Percentiles rank a stretch among this genome's conserved stretches.
These are phyloP conservation scores for Erebia palarica DNA, from an alignment of 2,888 invertebrate genomes.

Conservation along the genomic window DNA sequence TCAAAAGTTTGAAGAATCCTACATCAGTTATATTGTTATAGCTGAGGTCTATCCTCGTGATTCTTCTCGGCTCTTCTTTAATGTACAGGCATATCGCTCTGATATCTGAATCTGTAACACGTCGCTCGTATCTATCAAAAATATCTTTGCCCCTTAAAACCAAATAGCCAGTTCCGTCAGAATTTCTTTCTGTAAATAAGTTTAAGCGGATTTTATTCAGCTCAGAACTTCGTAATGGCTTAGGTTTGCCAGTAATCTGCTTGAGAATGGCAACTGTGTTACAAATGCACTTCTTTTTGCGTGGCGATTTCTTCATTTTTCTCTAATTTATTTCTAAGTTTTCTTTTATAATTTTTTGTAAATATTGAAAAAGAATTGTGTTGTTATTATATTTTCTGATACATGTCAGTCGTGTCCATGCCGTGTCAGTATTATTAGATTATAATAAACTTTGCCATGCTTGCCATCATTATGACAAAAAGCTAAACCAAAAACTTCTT, in stretches of 20 bases:
- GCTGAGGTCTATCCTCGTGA: slow-evolving; percentile 77
- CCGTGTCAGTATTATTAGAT: no score
- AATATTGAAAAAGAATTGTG: not conserved
- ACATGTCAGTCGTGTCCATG: not conserved
- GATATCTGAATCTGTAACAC: slow-evolving; percentile 76
- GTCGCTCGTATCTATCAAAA: slow-evolving; percentile 63
- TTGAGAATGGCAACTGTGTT: slow-evolving; percentile 51
- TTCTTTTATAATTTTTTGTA: slow-evolving; percentile 1
- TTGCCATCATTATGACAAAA: no score
- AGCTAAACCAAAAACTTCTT: no score
- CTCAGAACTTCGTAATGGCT: slow-evolving; percentile 48
- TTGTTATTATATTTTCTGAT: not conserved
- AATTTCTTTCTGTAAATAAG: slow-evolving; percentile 77
- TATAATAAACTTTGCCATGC: no score
- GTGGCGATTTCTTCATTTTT: slow-evolving; percentile 26
- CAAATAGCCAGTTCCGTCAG: slow-evolving; percentile 78
- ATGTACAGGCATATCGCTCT: slow-evolving; percentile 75
- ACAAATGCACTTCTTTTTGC: slow-evolving; percentile 61
- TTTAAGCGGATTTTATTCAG: slow-evolving; percentile 62
- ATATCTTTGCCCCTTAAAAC: slow-evolving; percentile 79
- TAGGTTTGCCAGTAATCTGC: slow-evolving; percentile 54
- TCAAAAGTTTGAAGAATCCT: slow-evolving; percentile 71
- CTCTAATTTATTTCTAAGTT: not conserved
- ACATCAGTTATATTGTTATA: slow-evolving; percentile 81
- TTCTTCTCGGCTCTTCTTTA: slow-evolving; percentile 61